Conservation (phyloP, 2,888 invertebrate species). For the Amphiduros pacificus region DNA sequence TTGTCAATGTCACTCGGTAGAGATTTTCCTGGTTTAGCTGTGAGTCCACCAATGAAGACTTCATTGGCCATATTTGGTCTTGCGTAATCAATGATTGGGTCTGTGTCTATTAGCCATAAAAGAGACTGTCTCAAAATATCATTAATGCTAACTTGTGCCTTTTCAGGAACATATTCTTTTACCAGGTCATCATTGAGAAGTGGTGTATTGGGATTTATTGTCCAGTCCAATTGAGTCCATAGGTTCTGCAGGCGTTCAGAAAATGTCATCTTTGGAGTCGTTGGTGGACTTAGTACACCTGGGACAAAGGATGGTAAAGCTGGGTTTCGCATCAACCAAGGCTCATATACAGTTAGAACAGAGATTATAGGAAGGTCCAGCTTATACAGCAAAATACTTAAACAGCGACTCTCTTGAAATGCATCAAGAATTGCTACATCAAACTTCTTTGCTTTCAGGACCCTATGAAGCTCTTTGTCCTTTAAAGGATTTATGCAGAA, state of each 20-base stretch:
- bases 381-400: conserved; percentile 12
- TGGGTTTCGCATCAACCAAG: conserved; percentile 23
- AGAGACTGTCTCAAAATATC: conserved; percentile 7
- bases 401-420: conserved; percentile 18
- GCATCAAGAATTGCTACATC: conserved; percentile 24
- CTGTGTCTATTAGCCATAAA: conserved; percentile 25
- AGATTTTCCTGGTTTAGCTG: conserved; percentile 18
- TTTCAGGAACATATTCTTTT: conserved; percentile 18
- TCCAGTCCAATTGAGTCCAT: conserved; percentile 19
- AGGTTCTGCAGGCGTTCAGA: conserved; percentile 19
- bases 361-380: conserved; percentile 22
- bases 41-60: conserved; percentile 25
- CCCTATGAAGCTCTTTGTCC: conserved; percentile 11
- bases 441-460: conserved; percentile 5
- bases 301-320: conserved; percentile 27
- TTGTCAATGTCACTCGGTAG: conserved; percentile 18
- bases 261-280: conserved; percentile 23
- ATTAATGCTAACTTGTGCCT: conserved; percentile 1
- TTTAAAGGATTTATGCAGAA: conserved; percentile 22
- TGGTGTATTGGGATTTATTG: conserved; percentile 3
- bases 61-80: conserved; percentile 26
- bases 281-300: neutral
- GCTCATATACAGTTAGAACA: conserved; percentile 22
- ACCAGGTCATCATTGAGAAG: conserved; percentile 19
- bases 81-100: conserved; percentile 22